Evolutionary conservation across 2,113 vertebrate genomes (phyloP).

Genomic region (Rhegmatorhina hoffmannsi): DNA sequence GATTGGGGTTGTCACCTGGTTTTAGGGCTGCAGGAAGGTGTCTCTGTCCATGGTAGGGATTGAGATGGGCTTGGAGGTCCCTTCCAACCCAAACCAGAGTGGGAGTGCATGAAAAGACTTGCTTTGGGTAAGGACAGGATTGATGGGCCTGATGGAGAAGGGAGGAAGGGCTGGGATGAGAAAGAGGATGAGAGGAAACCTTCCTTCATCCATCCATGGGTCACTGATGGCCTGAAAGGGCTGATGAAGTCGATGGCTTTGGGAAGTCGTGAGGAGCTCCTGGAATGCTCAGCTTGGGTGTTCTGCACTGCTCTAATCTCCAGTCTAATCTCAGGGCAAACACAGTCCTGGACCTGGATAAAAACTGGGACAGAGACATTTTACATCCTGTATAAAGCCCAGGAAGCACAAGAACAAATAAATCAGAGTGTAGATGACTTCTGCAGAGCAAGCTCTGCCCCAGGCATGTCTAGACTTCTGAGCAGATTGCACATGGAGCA

Average conservation of each 20-base stretch:
- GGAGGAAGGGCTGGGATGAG: background rate
- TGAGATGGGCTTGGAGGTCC: background rate
- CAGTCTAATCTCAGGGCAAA: background rate
- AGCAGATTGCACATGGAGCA: background rate
- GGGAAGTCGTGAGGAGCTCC: background rate
- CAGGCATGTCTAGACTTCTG: background rate
- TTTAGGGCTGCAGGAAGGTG: background rate
- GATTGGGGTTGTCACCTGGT: background rate
- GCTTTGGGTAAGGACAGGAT: background rate
- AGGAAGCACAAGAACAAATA: background rate
- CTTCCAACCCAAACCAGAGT: background rate
- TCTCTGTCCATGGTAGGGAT: background rate
- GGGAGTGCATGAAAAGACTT: background rate
- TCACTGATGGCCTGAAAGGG: background rate
- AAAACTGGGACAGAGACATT: background rate
- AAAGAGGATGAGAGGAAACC: background rate
- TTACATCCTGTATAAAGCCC: accelerated
- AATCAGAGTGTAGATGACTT: accelerated
- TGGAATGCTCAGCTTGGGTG: accelerated
- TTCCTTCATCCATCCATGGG: background rate
- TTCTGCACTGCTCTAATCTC: background rate
- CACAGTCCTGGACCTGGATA: background rate
- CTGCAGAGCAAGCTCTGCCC: background rate
- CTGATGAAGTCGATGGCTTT: background rate
- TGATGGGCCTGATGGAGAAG: background rate